Conservation (phyloP, 2,113 vertebrate genomes). For the Cygnus atratus region DNA sequence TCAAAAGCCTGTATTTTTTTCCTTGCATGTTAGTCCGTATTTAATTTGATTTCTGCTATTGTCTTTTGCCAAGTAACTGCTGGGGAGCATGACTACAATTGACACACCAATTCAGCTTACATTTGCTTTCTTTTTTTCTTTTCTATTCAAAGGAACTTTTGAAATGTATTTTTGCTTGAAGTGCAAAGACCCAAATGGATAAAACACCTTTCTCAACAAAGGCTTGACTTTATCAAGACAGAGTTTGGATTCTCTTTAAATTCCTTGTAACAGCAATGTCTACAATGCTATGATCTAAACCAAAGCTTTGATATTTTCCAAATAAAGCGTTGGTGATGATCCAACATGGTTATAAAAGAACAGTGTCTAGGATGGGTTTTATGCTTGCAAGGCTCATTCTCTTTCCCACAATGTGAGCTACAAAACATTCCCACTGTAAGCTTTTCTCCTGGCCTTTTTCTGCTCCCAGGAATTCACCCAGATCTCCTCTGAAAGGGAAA, state of each 20-base stretch:
- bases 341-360: background rate
- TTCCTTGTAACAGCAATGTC: background rate
- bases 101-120: constrained; percentile 37
- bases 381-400: background rate
- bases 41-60: constrained; percentile 7
- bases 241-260: background rate
- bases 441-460: background rate
- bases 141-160: constrained; percentile 7
- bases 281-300: background rate
- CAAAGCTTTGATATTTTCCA: background rate
- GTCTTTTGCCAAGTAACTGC: background rate
- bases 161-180: background rate
- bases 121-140: background rate
- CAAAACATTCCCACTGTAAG: background rate
- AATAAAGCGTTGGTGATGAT: background rate
- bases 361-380: background rate
- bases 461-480: background rate
- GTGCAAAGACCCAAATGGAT: background rate
- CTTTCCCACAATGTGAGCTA: background rate
- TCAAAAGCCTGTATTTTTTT: background rate
- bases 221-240: background rate
- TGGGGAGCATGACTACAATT: background rate
- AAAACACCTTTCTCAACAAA: background rate
- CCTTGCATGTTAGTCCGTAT: background rate
- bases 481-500: background rate